Evolutionary conservation across 1,140 invertebrate genomes (phyloP).

Genomic region (Dreissena rostriformis): DNA sequence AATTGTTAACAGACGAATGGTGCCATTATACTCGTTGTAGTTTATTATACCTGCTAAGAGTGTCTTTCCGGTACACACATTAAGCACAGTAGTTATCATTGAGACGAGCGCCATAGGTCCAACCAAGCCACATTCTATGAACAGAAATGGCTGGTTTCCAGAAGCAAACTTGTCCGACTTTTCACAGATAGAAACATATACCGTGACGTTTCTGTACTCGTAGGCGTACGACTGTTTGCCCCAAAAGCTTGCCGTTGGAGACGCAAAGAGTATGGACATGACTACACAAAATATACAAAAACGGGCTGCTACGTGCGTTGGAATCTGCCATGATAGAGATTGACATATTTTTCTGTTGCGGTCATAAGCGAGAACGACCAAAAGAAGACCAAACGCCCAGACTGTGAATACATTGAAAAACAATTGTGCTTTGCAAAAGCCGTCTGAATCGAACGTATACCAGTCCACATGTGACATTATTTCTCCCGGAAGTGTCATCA

Average conservation of each 20-base stretch:
- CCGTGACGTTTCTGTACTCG: background rate
- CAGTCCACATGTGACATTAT: conserved; percentile 62
- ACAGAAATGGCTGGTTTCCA: background rate
- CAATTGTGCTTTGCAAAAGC: conserved; percentile 57
- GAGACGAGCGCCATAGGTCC: background rate
- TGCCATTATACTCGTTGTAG: background rate
- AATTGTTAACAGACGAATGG: background rate
- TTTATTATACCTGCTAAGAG: background rate
- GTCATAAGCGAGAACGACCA: conserved; percentile 60
- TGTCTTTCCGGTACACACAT: conserved; percentile 32
- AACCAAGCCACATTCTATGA: background rate
- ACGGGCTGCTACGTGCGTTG: background rate
- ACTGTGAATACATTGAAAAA: conserved; percentile 61
- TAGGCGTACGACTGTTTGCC: conserved; percentile 4
- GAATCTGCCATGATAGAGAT: conserved; percentile 57
- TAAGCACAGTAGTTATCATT: conserved; percentile 11
- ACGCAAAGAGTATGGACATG: background rate
- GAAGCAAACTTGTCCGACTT: conserved; percentile 5
- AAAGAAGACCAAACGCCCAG: conserved; percentile 54
- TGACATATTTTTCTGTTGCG: conserved; percentile 61
- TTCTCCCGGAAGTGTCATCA: conserved; percentile 66
- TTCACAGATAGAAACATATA: conserved; percentile 18
- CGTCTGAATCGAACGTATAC: conserved; percentile 58
- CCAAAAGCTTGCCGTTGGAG: conserved; percentile 13
- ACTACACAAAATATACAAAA: background rate